Evolutionary conservation across 2,888 invertebrate genomes (phyloP), one percentile per base, ranked within the genome.

Genomic region (Orthosia gracilis): DNA sequence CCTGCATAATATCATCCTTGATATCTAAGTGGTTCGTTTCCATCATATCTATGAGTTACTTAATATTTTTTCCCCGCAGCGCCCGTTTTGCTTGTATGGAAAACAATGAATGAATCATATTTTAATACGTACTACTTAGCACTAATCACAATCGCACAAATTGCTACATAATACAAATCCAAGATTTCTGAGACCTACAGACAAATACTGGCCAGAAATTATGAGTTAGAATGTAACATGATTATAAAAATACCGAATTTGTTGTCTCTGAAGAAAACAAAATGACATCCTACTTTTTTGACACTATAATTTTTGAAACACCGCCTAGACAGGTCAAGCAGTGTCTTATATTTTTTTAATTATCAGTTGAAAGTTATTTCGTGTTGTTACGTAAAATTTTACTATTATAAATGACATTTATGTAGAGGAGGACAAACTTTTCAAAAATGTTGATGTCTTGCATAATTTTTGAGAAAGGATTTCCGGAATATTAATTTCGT

Each of bases 1-100:
- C 63, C 80, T 71, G 73, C 59, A 71, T 76, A 70, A 65, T 67
- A 61, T 61, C 70, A 61, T 57, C 54, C 21, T 71, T 61, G 62
- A 52, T 58, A 18, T n/a, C 11, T n/a, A 21, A 66, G 26, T 9
- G 31, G 31, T 18, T 49, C 31, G 47, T 69, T 69, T 78, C 72
- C 64, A 50, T 78, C 64, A 78, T 78, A 67, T 57, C 57, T 67
- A 55, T 50, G 31, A 64, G 17, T 52, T 47, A 21, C 26, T 15
- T 40, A 40, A 3, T 15, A 17, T 23, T 21, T 50, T 50, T 59
- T 31, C 31, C 67, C 23, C 3, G 58, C 17, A 52, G 74, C 26
- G 11, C 15, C 26, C 21, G 12, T 12, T 15, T 58, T 31, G 23
- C 23, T 63, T 55, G n/a, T n/a, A 18, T 54, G 15, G 5, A 47